These are phyloP conservation scores for Eospalax fontanierii DNA, from an alignment of 2,797 vertebrate species.

Conservation along the genomic window DNA sequence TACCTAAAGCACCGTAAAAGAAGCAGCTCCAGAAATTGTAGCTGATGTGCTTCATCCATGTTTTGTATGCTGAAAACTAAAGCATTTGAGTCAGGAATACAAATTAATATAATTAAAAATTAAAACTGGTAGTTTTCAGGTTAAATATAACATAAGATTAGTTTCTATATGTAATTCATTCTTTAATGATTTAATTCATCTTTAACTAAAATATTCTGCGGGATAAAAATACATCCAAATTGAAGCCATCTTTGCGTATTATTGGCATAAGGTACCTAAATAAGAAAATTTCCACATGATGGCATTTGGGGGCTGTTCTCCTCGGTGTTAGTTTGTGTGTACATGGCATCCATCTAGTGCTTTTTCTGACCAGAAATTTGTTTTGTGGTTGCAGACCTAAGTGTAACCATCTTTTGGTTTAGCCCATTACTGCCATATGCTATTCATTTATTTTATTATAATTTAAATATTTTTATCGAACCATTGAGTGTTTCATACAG, in stretches of 20 bases:
- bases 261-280: not conserved
- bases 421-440: too few relatives aligned
- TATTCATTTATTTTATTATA: not conserved
- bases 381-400: not conserved
- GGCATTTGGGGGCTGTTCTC: not conserved
- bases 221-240: not conserved
- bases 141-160: not conserved
- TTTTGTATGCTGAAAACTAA: not conserved
- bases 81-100: not conserved
- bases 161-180: not conserved
- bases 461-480: too few relatives aligned
- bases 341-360: not conserved
- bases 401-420: not conserved
- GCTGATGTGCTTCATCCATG: not conserved
- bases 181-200: not conserved
- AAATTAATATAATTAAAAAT: too few relatives aligned
- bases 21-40: not conserved
- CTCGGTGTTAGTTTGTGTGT: accelerated
- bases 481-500: too few relatives aligned
- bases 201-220: not conserved
- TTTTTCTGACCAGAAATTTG: not conserved
- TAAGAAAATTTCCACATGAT: not conserved
- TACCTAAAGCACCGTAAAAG: not conserved
- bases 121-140: not conserved
- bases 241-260: not conserved